Percentiles rank a stretch among this genome's conserved stretches.
Conservation (phyloP, 2,888 invertebrate genomes). For the Dryocosmus kuriphilus region DNA sequence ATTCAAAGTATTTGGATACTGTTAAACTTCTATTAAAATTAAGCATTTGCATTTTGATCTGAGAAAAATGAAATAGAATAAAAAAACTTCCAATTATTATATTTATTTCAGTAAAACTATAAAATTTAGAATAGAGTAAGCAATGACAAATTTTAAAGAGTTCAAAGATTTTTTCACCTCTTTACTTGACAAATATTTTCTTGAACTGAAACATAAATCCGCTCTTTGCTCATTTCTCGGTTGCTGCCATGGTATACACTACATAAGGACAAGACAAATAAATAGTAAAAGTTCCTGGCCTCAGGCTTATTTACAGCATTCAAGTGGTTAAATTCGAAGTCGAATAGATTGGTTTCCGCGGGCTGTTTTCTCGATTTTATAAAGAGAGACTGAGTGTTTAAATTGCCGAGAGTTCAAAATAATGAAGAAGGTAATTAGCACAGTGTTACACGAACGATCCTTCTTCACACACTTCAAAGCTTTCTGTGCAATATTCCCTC, state of each 20-base stretch:
- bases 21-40: too few species aligned
- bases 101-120: too few species aligned
- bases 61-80: too few species aligned
- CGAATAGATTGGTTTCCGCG: slow-evolving; percentile 15
- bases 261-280: background rate
- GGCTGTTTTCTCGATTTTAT: slow-evolving; percentile 47
- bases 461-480: slow-evolving; percentile 31
- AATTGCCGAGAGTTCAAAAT: slow-evolving; percentile 46
- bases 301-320: background rate
- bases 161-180: background rate
- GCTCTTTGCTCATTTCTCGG: background rate
- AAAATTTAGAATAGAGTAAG: too few species aligned
- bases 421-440: slow-evolving; percentile 54
- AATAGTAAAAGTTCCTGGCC: background rate
- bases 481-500: background rate
- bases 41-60: too few species aligned
- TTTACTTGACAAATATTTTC: background rate
- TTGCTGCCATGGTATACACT: background rate
- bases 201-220: background rate
- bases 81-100: too few species aligned
- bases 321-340: background rate
- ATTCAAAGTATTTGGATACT: too few species aligned
- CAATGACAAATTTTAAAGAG: too few species aligned
- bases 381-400: slow-evolving; percentile 42
- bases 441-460: slow-evolving; percentile 46